Evolutionary conservation across 2,888 invertebrate species (phyloP), one percentile per base, ranked within the genome.

Genomic region (Ypsolopha sequella): DNA sequence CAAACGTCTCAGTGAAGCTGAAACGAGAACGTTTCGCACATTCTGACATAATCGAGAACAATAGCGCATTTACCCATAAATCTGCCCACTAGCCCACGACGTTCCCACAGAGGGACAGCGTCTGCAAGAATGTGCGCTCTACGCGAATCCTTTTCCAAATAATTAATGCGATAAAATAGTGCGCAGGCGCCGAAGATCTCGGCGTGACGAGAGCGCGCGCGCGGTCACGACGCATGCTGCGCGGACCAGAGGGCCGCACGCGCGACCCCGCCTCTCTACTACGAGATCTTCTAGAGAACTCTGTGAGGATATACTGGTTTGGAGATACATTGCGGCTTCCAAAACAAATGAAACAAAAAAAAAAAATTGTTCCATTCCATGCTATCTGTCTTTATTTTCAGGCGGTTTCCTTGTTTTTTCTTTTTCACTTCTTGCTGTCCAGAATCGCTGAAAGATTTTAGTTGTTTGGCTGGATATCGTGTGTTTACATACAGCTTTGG

Each of bases 91-190:
- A 58, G 55, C 58, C 57, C 58, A 56, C 60, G 57, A 57, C 50
- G 65, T 80, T 79, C 76, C 72, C 74, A 76, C 73, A 76, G 63
- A 61, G 55, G 58, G 57, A 24, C 24, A 56, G 60, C 65, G 33
- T 24, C 47, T 36, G 35, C 50, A 71, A 68, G 78, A 77, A 79
- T 76, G 74, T 68, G 63, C 63, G 66, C 67, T 69, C 68, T 69
- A 70, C 73, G 74, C 73, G 81, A 80, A 80, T 77, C 79, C 79
- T 81, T 82, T 77, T 82, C 73, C 75, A 81, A 84, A 85, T 85
- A 85, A 85, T 85, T 82, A 85, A 85, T 85, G 81, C 82, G 84
- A 86, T 86, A 84, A 85, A 85, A 84, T 80, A 80, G 84, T 80
- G 81, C 78, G 74, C 73, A 63, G 65, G 71, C 69, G 66, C 68